phyloP scores from a whole-genome alignment of 2,113 vertebrate species.

The Pagrus major region DNA sequence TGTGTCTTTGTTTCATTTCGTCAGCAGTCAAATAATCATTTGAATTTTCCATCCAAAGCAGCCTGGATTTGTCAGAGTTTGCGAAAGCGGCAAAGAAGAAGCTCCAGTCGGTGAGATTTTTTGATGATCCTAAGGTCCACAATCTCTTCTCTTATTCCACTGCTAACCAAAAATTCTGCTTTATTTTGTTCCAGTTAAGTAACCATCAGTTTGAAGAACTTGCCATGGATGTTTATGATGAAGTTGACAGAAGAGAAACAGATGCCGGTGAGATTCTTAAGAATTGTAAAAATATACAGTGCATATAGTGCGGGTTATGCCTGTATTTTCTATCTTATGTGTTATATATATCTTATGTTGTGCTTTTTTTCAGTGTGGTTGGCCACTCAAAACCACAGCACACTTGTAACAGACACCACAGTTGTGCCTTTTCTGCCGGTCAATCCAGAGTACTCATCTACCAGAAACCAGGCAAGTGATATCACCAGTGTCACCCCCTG shows the following conservation, averaged over 20 bases:
- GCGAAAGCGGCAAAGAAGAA: slow-evolving; percentile 99
- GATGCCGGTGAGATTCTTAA: slow-evolving; percentile 90
- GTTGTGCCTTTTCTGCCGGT: slow-evolving; percentile 98
- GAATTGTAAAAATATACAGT: background rate
- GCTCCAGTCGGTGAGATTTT: slow-evolving; percentile 93
- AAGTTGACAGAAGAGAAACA: slow-evolving; percentile 97
- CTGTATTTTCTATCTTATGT: background rate
- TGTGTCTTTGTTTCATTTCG: slow-evolving; percentile 2
- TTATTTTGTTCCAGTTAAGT: slow-evolving; percentile 86
- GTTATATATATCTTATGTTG: rapidly evolving
- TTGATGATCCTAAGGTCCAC: background rate
- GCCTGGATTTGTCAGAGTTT: slow-evolving; percentile 96
- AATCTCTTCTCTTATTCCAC: background rate
- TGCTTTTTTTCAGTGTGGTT: slow-evolving; percentile 89
- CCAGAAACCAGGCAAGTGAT: slow-evolving; percentile 94
- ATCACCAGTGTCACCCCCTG: background rate
- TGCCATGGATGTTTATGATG: slow-evolving; percentile 99
- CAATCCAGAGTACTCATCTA: slow-evolving; percentile 98
- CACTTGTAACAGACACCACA: slow-evolving; percentile 96
- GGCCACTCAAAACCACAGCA: slow-evolving; percentile 97
- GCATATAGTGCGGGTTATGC: background rate
- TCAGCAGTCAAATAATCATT: background rate
- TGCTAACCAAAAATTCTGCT: background rate
- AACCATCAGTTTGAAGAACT: slow-evolving; percentile 99
- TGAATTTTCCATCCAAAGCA: slow-evolving; percentile 83